Base-by-base conservation (phyloP, 2,797 vertebrate genomes). In the Cyclopterus lumpus region DNA sequence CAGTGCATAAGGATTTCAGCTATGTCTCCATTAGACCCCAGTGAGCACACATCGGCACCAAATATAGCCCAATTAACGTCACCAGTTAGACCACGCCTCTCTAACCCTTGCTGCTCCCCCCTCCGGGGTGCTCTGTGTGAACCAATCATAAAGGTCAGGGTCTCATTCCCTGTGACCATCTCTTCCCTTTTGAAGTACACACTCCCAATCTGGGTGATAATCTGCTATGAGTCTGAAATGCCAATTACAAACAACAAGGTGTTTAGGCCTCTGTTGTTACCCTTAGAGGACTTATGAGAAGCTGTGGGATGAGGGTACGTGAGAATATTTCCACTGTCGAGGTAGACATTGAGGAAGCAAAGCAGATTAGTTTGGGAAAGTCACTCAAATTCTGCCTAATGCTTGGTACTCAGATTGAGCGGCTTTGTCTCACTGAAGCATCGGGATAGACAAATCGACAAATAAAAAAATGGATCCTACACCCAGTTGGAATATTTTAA, bases 31-130 rank as follows among this genome's bases (percentile, higher is more conserved):
- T 92, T 86, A 91, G 89, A 88, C 86, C 71, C 83, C 82, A 61
- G 89, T 66, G 80, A 91, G 85, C 87, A 90, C 84, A 88, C 91
- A 86, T 87, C 83, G 54, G 65, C 83, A 82, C 91, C 92, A 92
- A 94, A 93, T 91, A 94, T 94, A 95, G 87, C 87, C 80, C 91
- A 89, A 94, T 95, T 94, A 94, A 93, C 90, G 92, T 94, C 94
- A 94, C 72, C 7, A 79, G 57, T 38, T 71, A 89, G 76, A 81
- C 91, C 89, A 82, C 84, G 65, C 89, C 92, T 34, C 55, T 68
- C 75, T 67, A 75, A 75, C 85, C 77, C 86, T 76, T 20, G 2
- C 72, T 54, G 80, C 84, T 55, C 72, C 87, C n/a, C 87, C 83
- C 85, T 79, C 77, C 83, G 42, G 81, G 83, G 81, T 81, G 78